Base-by-base conservation (phyloP, 2,888 invertebrate species). In the Pollenia griseotomentosa region DNA sequence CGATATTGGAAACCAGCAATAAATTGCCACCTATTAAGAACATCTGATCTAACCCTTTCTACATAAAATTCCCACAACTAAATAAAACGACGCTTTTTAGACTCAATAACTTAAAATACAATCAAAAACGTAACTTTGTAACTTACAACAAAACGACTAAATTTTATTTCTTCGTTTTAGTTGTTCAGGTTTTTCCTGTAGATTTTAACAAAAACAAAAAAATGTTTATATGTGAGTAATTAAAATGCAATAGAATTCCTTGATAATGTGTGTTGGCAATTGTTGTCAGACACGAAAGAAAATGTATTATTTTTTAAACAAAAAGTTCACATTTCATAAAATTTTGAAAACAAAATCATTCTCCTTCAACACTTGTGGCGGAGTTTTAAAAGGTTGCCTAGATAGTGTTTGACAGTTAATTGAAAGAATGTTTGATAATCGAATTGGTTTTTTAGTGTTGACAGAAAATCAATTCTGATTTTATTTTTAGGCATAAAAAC, bases 361-460 rank as follows among this genome's bases (percentile, higher is more conserved):
- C 63, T 9, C 40, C 63, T 75, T 75, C 75, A 75, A 75, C 75
- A 75, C 75, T 75, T 75, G 75, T 51, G 63, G 75, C 53, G 9
- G 57, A 42, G 51, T 75, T 55, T 55, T 40, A 12, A 53, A 53
- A 33, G 55, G 53, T 55, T 71, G 12, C 55, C 51, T 51, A 33
- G 46, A 74, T 74, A 48, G 59, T 44, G 33, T 74, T 61, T 74
- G 59, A 33, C 74, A 61, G 74, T n/a, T 59, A 59, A 74, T 74
- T 74, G 74, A 74, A 63, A 51, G 75, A 11, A 55, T 51, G 42
- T 42, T 51, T 55, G 68, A 68, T 65, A 68, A 68, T 68, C 51
- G 48, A 61, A 61, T 79, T 59, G 70, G 79, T 61, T 78, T 79
- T 75, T 70, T 79, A 61, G 48, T 70, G 79, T 70, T 79, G 79